Evolutionary conservation across 2,113 vertebrate species (phyloP).

Genomic region (Eulemur macaco): DNA sequence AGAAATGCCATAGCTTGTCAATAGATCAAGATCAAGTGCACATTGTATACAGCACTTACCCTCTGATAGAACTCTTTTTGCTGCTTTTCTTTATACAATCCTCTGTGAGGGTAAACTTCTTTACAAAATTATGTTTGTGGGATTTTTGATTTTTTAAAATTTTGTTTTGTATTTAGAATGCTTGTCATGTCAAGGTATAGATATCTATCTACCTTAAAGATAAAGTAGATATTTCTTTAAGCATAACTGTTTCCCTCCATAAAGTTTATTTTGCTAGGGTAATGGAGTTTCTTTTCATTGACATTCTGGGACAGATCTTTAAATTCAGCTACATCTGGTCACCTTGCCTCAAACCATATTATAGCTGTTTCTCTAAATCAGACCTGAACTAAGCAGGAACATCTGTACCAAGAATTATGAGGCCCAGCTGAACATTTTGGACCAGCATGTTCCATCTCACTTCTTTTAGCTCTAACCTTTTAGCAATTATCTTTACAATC

Average conservation of each 20-base stretch:
- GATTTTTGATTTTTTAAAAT: neutral
- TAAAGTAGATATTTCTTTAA: constrained; percentile 27
- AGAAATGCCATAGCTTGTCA: neutral
- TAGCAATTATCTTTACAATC: constrained; percentile 76
- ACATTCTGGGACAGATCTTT: constrained; percentile 74
- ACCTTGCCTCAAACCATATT: constrained; percentile 66
- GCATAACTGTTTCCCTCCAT: neutral
- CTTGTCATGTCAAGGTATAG: constrained; percentile 3
- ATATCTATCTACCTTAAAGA: constrained; percentile 1
- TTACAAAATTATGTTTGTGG: neutral
- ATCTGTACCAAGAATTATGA: constrained; percentile 74
- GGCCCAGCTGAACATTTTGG: constrained; percentile 68
- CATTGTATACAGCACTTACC: neutral
- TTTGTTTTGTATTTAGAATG: neutral
- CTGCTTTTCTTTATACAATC: neutral
- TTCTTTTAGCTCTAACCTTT: constrained; percentile 72
- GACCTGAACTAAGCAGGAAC: constrained; percentile 70
- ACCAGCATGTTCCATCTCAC: constrained; percentile 65
- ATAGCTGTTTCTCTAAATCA: constrained; percentile 74
- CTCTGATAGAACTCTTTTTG: neutral
- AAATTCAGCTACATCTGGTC: constrained; percentile 71
- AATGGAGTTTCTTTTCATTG: constrained; percentile 71
- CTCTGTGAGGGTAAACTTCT: neutral
- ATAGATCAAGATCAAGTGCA: neutral
- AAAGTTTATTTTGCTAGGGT: constrained; percentile 48